Conservation (phyloP, 2,888 invertebrate genomes). For the Athetis lepigone region DNA sequence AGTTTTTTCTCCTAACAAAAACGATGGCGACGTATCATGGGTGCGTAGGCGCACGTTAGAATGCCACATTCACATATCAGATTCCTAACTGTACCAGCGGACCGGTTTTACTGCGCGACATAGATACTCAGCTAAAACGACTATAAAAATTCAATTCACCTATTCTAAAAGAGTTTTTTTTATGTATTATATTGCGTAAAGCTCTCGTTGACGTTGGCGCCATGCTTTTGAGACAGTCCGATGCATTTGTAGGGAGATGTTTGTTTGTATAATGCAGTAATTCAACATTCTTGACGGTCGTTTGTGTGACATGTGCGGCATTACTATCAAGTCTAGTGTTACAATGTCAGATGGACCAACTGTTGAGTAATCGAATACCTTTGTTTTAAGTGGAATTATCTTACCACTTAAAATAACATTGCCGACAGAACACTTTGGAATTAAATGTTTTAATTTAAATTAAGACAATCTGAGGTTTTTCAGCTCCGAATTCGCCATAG, state of each 20-base stretch:
- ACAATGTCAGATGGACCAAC: conserved; percentile 55
- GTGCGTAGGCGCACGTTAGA: conserved; percentile 70
- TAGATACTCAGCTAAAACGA: conserved; percentile 74
- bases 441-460: too few species aligned
- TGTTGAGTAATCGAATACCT: conserved; percentile 48
- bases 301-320: conserved; percentile 52
- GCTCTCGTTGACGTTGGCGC: conserved; percentile 70
- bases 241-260: conserved; percentile 62
- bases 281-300: conserved; percentile 54
- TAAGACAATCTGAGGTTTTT: too few species aligned
- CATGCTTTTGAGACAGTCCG: conserved; percentile 73
- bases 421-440: conserved; percentile 1
- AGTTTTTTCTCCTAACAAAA: conserved; percentile 64
- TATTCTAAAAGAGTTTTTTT: conserved; percentile 68
- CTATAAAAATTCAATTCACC: conserved; percentile 84
- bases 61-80: conserved; percentile 72
- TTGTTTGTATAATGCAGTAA: conserved; percentile 54
- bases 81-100: conserved; percentile 85
- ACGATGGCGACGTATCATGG: conserved; percentile 52
- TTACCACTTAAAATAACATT: conserved; percentile 31
- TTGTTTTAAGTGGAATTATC: conserved; percentile 35
- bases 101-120: conserved; percentile 75
- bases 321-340: conserved; percentile 62
- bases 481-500: not conserved
- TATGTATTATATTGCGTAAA: conserved; percentile 75